Conservation (phyloP, 2,113 vertebrate genomes). For the Talpa occidentalis region DNA sequence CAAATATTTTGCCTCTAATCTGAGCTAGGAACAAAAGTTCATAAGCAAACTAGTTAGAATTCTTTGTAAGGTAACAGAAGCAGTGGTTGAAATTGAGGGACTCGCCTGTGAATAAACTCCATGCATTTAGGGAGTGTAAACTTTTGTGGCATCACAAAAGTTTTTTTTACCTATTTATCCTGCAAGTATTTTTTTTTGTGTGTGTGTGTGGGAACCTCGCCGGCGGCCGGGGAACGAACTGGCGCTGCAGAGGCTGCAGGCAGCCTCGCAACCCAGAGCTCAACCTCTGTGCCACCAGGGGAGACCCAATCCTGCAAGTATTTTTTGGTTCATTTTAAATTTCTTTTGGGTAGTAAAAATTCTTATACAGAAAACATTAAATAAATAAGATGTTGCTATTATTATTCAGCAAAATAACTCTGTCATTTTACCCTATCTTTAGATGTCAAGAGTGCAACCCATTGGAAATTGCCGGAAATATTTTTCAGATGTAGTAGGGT, state of each 20-base stretch:
- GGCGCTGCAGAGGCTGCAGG: too few relatives aligned
- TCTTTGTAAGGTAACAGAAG: neutral
- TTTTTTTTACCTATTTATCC: neutral
- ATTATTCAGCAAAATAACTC: conserved; percentile 19
- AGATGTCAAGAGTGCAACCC: neutral
- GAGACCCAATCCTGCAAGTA: too few relatives aligned
- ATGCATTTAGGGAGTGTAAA: neutral
- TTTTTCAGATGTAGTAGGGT: neutral
- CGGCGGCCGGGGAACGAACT: too few relatives aligned
- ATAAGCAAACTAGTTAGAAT: neutral
- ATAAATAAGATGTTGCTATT: neutral
- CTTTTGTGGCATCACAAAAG: neutral
- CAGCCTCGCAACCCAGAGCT: too few relatives aligned
- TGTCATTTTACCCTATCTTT: neutral
- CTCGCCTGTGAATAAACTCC: neutral
- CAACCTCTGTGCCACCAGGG: too few relatives aligned
- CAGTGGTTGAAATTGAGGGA: neutral
- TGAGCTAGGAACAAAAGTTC: neutral
- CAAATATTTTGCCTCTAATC: neutral
- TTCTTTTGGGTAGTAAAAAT: neutral
- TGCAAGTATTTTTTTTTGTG: too few relatives aligned
- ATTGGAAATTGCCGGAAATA: neutral
- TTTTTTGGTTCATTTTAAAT: neutral
- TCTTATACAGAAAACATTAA: neutral
- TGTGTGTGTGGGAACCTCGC: too few relatives aligned